Evolutionary conservation across 2,888 invertebrate genomes (phyloP).

Genomic region (Antheraea assamensis): DNA sequence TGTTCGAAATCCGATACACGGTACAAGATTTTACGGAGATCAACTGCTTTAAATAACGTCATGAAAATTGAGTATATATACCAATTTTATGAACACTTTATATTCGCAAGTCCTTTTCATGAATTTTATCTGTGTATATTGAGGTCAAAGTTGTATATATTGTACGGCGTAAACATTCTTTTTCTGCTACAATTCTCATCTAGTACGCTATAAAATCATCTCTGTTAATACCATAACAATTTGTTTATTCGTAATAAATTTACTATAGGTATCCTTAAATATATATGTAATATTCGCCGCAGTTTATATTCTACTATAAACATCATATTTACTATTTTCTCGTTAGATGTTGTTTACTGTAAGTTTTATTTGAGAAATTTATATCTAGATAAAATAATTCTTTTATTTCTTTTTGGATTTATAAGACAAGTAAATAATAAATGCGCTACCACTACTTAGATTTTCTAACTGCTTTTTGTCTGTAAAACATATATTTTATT

Average conservation of each 20-base stretch:
- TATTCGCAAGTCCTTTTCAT: not conserved
- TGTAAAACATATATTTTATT: no score
- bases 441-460: not conserved
- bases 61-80: constrained; percentile 7
- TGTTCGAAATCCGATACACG: not conserved
- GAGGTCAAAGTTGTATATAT: constrained; percentile 1
- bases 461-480: no score
- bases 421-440: not conserved
- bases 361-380: not conserved
- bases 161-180: not conserved
- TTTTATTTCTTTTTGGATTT: not conserved
- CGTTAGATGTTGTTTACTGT: not conserved
- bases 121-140: constrained; percentile 5
- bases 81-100: constrained; percentile 6
- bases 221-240: not conserved
- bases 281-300: not conserved
- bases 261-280: not conserved
- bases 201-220: not conserved
- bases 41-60: constrained; percentile 8
- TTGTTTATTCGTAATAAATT: not conserved
- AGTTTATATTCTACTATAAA: not conserved
- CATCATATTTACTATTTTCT: not conserved
- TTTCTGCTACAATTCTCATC: not conserved
- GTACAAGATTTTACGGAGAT: not conserved
- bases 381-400: not conserved